Evolutionary conservation across 2,888 invertebrate species (phyloP).

Genomic region (Chironomus tentans): DNA sequence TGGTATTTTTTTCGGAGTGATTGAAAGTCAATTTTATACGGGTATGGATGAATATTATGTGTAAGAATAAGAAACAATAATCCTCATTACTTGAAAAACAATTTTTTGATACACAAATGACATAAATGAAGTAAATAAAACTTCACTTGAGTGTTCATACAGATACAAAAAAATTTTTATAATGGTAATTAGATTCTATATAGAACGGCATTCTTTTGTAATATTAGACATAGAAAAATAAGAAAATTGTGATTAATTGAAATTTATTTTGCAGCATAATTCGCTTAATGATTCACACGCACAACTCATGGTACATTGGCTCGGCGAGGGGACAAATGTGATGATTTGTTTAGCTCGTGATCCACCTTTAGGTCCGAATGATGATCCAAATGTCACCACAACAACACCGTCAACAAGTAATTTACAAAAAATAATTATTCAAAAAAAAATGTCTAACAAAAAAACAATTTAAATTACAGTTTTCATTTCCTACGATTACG

Average conservation of each 20-base stretch:
- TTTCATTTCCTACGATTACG: constrained; percentile 82
- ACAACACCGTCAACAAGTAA: constrained; percentile 59
- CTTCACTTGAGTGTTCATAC: neutral
- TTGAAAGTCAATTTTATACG: too few species aligned
- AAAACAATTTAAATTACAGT: constrained; percentile 35
- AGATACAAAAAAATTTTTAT: too few species aligned
- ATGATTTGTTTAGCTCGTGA: constrained; percentile 79
- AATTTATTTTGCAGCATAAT: constrained; percentile 51
- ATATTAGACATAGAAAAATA: neutral
- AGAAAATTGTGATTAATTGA: neutral
- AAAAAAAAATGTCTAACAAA: neutral
- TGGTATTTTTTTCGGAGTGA: too few species aligned
- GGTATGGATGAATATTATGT: too few species aligned
- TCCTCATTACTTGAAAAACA: too few species aligned
- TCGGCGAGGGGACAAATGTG: constrained; percentile 76
- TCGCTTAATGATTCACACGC: constrained; percentile 77
- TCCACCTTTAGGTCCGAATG: constrained; percentile 44
- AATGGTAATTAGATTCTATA: neutral
- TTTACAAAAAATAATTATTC: neutral
- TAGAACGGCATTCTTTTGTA: neutral
- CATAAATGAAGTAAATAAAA: too few species aligned
- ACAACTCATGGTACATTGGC: constrained; percentile 87
- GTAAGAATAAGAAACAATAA: too few species aligned
- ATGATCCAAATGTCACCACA: constrained; percentile 34
- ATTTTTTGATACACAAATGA: too few species aligned